Evolutionary conservation across 2,888 invertebrate species (phyloP).

Genomic region (Ichneumoninae sp.): DNA sequence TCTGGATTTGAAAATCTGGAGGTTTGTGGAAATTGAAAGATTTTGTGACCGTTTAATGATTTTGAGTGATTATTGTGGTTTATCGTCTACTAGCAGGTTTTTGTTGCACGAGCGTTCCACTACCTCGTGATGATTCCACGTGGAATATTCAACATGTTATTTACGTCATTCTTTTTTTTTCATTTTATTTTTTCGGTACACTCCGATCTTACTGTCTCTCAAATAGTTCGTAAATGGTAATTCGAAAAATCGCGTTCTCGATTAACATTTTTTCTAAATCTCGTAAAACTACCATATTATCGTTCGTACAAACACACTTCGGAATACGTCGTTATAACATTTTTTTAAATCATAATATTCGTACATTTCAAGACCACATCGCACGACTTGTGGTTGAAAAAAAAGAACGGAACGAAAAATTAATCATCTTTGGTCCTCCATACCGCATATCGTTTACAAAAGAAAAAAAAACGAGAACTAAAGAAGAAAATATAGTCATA

Average conservation of each 20-base stretch:
- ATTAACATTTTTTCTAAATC: background rate
- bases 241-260: conserved; percentile 12
- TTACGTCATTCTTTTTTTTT: conserved; percentile 2
- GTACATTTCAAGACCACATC: conserved; percentile 40
- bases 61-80: background rate
- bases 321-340: conserved; percentile 43
- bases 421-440: conserved; percentile 72
- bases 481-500: conserved; percentile 34
- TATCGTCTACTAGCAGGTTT: background rate
- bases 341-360: background rate
- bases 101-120: background rate
- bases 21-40: too few relatives aligned
- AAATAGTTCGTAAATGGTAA: conserved; percentile 3
- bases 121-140: background rate
- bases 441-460: conserved; percentile 68
- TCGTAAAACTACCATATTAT: conserved; percentile 15
- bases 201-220: conserved; percentile 30
- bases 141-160: background rate
- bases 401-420: conserved; percentile 50
- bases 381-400: conserved; percentile 59
- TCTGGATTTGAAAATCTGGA: too few relatives aligned
- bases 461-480: conserved; percentile 32
- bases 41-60: background rate
- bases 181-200: conserved; percentile 37
- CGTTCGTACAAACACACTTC: conserved; percentile 47